Evolutionary conservation across 92 coral and sea anemone species (phyloP).

Genomic region (Zoanthus sansibaricus): DNA sequence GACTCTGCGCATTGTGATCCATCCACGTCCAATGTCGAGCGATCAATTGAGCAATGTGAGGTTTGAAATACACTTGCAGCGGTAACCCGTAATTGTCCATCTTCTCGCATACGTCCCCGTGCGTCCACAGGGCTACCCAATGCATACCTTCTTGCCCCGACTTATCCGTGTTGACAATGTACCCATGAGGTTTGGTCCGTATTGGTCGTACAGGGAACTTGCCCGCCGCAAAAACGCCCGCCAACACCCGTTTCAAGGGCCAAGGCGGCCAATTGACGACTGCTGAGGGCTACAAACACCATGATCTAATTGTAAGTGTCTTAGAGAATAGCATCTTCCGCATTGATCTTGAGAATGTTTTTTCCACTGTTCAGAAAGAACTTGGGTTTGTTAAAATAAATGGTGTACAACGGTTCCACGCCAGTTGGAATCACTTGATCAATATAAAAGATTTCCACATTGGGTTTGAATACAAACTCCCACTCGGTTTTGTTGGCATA

Average conservation of each 20-base stretch:
- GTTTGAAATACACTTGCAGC: not conserved
- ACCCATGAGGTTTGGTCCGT: not conserved
- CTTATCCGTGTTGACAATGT: not conserved
- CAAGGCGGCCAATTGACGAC: not conserved
- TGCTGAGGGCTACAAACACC: not conserved
- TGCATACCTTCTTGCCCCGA: not conserved
- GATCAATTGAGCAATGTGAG: not conserved
- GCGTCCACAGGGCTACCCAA: constrained; percentile 6
- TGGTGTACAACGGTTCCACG: not conserved
- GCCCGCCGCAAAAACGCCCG: not conserved
- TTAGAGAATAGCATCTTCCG: not conserved
- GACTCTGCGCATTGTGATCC: not conserved
- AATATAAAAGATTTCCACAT: not conserved
- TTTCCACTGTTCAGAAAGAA: not conserved
- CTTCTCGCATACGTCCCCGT: not conserved
- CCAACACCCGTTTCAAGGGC: not conserved
- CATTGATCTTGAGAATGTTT: not conserved
- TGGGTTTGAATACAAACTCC: not conserved
- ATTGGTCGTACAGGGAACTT: not conserved
- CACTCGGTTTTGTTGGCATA: too few species aligned
- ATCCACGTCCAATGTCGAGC: not conserved
- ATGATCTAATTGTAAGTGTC: not conserved
- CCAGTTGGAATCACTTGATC: not conserved
- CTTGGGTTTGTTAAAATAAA: not conserved
- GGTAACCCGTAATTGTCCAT: constrained; percentile 11